Evolutionary conservation across 2,888 invertebrate species (phyloP).

Genomic region (Meghimatium bilineatum): DNA sequence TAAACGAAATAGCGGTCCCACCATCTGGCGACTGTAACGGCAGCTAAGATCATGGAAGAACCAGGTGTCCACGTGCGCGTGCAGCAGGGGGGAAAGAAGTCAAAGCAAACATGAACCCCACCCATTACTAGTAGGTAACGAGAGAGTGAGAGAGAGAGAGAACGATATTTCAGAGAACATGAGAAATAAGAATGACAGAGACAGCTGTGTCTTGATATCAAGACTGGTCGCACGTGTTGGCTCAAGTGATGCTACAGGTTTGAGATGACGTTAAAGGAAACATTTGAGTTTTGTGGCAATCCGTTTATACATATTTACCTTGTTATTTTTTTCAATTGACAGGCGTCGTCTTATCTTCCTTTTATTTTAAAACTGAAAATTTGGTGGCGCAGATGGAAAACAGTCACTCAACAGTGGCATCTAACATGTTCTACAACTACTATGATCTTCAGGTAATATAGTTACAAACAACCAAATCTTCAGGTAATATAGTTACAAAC

Average conservation of each 20-base stretch:
- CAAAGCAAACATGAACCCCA: too few relatives aligned
- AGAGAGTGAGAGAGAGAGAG: constrained; percentile 2
- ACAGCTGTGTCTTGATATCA: constrained; percentile 27
- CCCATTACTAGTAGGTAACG: background rate
- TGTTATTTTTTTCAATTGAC: background rate
- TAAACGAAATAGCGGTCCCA: constrained; percentile 11
- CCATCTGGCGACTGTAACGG: constrained; percentile 28
- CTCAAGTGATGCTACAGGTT: constrained; percentile 30
- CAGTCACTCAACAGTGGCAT: too few relatives aligned
- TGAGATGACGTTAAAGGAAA: constrained; percentile 22
- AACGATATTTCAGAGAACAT: background rate
- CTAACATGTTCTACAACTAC: too few relatives aligned
- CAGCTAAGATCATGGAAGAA: constrained; percentile 13
- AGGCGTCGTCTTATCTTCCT: constrained; percentile 2
- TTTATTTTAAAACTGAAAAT: too few relatives aligned
- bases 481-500: too few relatives aligned
- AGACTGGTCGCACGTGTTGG: constrained; percentile 30
- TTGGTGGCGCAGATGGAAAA: too few relatives aligned
- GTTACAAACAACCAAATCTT: too few relatives aligned
- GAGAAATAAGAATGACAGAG: constrained; percentile 7
- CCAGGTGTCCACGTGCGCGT: constrained; percentile 35
- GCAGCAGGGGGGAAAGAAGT: background rate
- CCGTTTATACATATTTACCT: background rate
- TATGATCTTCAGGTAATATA: too few relatives aligned
- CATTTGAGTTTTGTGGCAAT: constrained; percentile 5